Evolutionary conservation across 2,113 vertebrate genomes (phyloP), one percentile per base, ranked within the genome.

Genomic region (Alaudala cheleensis): DNA sequence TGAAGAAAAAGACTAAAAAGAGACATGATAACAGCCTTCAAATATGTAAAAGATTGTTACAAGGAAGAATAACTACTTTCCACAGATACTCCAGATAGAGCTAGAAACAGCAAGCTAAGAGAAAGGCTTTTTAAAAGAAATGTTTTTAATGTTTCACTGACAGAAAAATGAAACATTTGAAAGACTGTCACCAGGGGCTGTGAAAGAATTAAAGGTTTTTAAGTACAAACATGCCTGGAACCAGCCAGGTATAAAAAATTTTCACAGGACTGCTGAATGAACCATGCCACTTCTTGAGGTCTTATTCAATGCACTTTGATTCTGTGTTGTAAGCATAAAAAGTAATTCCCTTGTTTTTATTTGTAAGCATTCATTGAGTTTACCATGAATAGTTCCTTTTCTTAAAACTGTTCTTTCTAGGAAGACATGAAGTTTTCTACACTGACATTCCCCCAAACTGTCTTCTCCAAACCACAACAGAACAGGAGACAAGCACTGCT

Each of bases 21-120:
- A 94, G 94, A 90, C 82, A 78, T 84, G 88, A 67, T 93, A 97
- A 86, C 86, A 94, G 92, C 44, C 88, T 86, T 93, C 86, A 96
- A 93, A 88, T 93, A 95, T 71, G 92, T 88, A 78, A 90, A 96
- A 92, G 94, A 88, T 22, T 66, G 80, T 70, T 94, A 78, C 47
- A 86, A 86, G 64, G 83, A 88, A 83, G 76, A 84, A 94, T 93
- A 93, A 88, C 64, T 92, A 73, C 67, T 91, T 93, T 91, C 80
- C 53, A 58, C 49, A 49, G 66, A 90, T 28, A 86, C 26, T 86
- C 56, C 8, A 5, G 71, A 86, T 10, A 93, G 69, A 95, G 92
- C 37, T 74, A 85, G 81, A 82, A 96, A 92, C 33, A 85, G 62
- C 26, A 53, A 81, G 64, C 69, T 81, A 81, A 91, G 64, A 85